Conservation (phyloP, 2,113 vertebrate species). For the Chloropsis cyanopogon region DNA sequence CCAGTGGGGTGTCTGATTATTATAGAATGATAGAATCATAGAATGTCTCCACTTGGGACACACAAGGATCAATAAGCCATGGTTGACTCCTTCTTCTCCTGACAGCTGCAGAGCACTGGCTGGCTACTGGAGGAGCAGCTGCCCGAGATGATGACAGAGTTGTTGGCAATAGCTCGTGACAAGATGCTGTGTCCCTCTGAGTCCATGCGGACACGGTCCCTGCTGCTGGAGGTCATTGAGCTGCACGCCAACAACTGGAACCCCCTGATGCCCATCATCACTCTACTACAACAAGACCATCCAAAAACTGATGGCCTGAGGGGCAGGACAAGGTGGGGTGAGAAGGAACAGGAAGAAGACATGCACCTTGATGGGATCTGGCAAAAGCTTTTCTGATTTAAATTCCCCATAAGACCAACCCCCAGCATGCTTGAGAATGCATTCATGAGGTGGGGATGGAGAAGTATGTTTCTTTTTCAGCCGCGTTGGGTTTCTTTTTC, state of each 20-base stretch:
- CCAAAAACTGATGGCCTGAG: constrained; percentile 91
- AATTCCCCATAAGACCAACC: constrained; percentile 22
- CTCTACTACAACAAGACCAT: constrained; percentile 98
- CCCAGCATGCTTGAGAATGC: constrained; percentile 60
- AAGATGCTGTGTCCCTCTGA: constrained; percentile 96
- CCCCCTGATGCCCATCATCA: constrained; percentile 90
- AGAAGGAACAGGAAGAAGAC: constrained; percentile 40
- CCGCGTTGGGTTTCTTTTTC: constrained; percentile 35
- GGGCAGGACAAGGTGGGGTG: constrained; percentile 6
- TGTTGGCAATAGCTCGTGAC: constrained; percentile 87
- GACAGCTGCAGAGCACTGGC: constrained; percentile 90
- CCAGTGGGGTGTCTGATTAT: not conserved
- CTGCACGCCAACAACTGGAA: constrained; percentile 94
- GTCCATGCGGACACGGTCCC: constrained; percentile 90
- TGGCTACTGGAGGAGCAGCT: constrained; percentile 92
- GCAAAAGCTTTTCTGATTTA: not conserved
- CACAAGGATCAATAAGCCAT: not conserved
- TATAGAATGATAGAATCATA: not conserved
- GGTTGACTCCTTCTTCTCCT: constrained; percentile 1
- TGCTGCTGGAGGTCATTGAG: constrained; percentile 97
- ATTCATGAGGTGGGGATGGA: constrained; percentile 43
- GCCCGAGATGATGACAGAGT: constrained; percentile 94
- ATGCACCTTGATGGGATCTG: not conserved
- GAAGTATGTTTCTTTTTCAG: constrained; percentile 72
- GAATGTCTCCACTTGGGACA: not conserved